Percentiles rank a stretch among this genome's conserved stretches.
Conservation (phyloP, 2,888 invertebrate genomes). For the Latrodectus hesperus region DNA sequence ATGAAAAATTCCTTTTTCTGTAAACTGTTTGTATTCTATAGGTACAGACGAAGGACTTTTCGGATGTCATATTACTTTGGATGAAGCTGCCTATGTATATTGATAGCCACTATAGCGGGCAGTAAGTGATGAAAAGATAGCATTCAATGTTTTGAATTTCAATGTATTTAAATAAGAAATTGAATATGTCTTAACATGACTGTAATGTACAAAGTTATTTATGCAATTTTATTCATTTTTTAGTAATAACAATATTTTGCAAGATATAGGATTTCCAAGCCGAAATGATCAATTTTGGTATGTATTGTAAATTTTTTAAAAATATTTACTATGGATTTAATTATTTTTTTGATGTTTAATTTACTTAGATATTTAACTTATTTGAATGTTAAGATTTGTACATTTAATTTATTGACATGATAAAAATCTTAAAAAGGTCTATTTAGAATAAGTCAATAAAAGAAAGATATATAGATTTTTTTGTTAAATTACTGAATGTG, state of each 20-base stretch:
- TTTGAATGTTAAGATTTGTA: too few relatives aligned
- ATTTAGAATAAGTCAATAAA: too few relatives aligned
- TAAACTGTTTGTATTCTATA: not conserved
- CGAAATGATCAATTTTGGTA: constrained; percentile 54
- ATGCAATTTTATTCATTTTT: not conserved
- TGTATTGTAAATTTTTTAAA: not conserved
- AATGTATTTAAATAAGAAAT: too few relatives aligned
- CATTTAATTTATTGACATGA: too few relatives aligned
- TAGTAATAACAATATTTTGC: constrained; percentile 25
- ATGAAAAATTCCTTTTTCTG: not conserved
- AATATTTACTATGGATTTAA: too few relatives aligned
- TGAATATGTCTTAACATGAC: too few relatives aligned
- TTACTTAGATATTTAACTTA: too few relatives aligned
- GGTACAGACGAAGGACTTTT: constrained; percentile 42
- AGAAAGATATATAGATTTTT: too few relatives aligned
- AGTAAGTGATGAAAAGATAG: constrained; percentile 18
- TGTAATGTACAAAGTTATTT: not conserved
- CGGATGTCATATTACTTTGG: constrained; percentile 35
- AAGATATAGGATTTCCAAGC: constrained; percentile 7
- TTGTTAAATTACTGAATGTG: too few relatives aligned
- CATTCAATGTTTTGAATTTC: too few relatives aligned
- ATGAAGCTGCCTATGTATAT: constrained; percentile 29
- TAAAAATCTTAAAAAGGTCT: too few relatives aligned
- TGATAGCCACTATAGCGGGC: constrained; percentile 46
- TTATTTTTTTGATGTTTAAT: too few relatives aligned